Percentiles rank a stretch among this genome's conserved stretches.
phyloP scores from a whole-genome alignment of 2,888 invertebrate genomes.

The Cataglyphis livida region DNA sequence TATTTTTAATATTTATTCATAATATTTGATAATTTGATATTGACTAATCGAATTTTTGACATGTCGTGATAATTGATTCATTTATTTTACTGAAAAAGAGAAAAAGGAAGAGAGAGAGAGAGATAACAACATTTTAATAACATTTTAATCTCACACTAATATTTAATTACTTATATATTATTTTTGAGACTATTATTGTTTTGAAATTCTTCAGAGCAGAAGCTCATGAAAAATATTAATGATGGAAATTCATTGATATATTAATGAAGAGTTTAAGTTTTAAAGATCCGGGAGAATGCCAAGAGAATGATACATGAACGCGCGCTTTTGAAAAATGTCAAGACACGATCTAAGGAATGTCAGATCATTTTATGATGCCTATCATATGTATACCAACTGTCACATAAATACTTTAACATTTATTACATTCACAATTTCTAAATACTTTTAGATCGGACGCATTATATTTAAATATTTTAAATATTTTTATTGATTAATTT shows the following conservation, averaged over 20 bases:
- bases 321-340: not conserved
- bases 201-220: not conserved
- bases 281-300: not conserved
- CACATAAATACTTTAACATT: not conserved
- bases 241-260: not conserved
- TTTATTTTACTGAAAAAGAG: not conserved
- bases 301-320: not conserved
- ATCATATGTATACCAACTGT: not conserved
- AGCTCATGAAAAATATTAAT: not conserved
- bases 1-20: not conserved
- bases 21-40: slow-evolving; percentile 5
- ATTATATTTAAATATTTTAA: not conserved
- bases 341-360: not conserved
- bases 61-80: not conserved
- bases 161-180: not conserved
- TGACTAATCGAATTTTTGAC: not conserved
- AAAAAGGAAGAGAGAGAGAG: not conserved
- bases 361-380: not conserved
- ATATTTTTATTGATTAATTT: slow-evolving; percentile 2
- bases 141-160: not conserved
- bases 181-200: not conserved
- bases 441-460: not conserved
- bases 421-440: not conserved
- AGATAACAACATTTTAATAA: not conserved
- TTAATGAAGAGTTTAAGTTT: not conserved